Evolutionary conservation across 2,888 invertebrate genomes (phyloP), one percentile per base, ranked within the genome.

Genomic region (Cerastis rubricosa): DNA sequence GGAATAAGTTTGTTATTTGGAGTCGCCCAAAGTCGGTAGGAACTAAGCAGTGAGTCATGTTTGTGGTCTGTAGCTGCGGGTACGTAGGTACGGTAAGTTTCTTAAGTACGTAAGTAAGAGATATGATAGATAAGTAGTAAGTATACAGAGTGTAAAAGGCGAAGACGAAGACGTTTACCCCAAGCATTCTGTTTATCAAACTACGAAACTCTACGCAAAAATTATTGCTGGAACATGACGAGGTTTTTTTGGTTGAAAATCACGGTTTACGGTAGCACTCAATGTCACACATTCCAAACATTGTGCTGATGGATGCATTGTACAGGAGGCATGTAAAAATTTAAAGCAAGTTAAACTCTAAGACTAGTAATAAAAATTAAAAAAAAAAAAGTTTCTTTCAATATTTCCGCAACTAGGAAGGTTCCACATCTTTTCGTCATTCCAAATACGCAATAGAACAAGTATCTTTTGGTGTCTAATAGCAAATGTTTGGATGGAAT

Each of bases 1-100:
- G 64, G 70, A 76, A 78, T 75, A 85, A 85, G 80, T 87, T 87
- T 81, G 76, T 79, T 83, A 82, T 86, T 85, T 81, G 75, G 78
- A 85, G 81, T 81, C 78, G 43, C 74, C 74, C 43, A 72, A 88
- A 86, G 67, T 76, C 76, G 29, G 63, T 69, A 76, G 76, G 67
- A 80, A 87, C 75, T 80, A 43, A 71, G 77, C 76, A 79, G 73
- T 83, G 71, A 79, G 61, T 82, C 77, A 86, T 86, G 85, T 84
- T 85, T 85, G 86, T 59, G 87, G 88, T 83, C 49, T 83, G 74
- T 43, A 70, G 76, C 65, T 74, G 49, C 57, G 66, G 61, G 79
- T 73, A 74, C 67, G 47, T 73, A 73, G 65, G 43, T 73, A 73
- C 43, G 47, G 7, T n/a, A 12, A 83, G 65, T 83, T 79, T 25